Evolutionary conservation across 2,888 invertebrate species (phyloP), one percentile per base, ranked within the genome.

Genomic region (Dicyrtoma fusca): DNA sequence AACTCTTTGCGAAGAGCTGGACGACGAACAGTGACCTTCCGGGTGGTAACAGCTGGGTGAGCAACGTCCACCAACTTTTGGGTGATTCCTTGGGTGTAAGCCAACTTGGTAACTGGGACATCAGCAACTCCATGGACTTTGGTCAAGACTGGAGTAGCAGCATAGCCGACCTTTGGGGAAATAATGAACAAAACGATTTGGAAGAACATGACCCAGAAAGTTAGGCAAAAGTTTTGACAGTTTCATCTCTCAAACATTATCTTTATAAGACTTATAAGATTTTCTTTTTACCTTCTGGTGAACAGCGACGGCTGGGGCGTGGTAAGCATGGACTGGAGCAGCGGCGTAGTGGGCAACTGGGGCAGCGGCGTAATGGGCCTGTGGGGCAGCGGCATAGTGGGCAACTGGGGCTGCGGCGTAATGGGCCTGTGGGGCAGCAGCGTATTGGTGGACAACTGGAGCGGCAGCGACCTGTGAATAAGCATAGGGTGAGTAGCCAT

Each of bases 1-100:
- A 88, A 88, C 81, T 88, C 87, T 82, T 88, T 88, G 78, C 88
- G 87, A 74, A 88, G 87, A 45, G 88, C 88, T 53, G 88, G 88
- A 74, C 88, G 86, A 73, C 88, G 86, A 11, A 88, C 85, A 84
- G 85, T 87, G 80, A 85, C 86, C 75, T 86, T 87, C 69, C 87
- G 86, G 25, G 88, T 87, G 76, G 87, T 87, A 10, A 86, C 83
- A 2, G 87, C 87, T 0, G 88, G 87, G 77, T 88, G 87, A 5
- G 87, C 86, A 21, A 88, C 87, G 80, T 88, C 88, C 14, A 88
- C 84, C 57, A 87, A 85, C 77, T 87, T 87, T 76, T 87, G 85
- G 26, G 86, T 82, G 21, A 87, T 83, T 19, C 86, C 84, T 4
- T 85, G 87, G 51, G 85, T 87, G 70, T 87, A 82, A 19, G 87